Evolutionary conservation across 2,113 vertebrate species (phyloP).

Genomic region (Peucedramus taeniatus): DNA sequence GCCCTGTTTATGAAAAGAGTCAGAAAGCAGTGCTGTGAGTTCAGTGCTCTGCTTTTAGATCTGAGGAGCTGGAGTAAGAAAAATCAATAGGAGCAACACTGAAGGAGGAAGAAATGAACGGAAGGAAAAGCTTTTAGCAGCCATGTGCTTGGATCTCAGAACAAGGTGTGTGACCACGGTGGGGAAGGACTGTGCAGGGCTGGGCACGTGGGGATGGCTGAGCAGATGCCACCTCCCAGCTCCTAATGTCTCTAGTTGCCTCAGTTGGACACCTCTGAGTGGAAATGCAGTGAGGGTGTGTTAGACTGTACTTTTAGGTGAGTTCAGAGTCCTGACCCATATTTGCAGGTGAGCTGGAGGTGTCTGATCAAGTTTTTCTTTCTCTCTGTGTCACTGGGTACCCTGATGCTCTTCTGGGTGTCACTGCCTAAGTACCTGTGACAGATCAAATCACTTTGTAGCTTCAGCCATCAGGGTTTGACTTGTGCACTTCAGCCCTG

Average conservation of each 20-base stretch:
- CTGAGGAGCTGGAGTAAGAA: constrained; percentile 15
- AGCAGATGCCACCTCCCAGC: background rate
- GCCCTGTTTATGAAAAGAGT: background rate
- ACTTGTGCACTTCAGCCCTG: background rate
- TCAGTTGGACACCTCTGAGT: background rate
- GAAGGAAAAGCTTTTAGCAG: constrained; percentile 61
- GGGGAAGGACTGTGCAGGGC: background rate
- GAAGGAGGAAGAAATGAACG: constrained; percentile 48
- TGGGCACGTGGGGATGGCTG: background rate
- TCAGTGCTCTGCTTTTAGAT: constrained; percentile 35
- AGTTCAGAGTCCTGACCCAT: background rate
- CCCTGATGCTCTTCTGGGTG: background rate
- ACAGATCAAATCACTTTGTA: background rate
- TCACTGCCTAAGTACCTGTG: background rate
- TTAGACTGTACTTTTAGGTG: background rate
- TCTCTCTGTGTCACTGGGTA: background rate
- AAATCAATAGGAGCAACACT: constrained; percentile 64
- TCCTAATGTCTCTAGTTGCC: background rate
- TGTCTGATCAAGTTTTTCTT: background rate
- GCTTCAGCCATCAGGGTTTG: background rate
- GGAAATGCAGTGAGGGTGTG: background rate
- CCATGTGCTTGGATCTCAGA: constrained; percentile 39
- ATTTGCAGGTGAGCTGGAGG: background rate
- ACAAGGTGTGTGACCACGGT: constrained; percentile 16
- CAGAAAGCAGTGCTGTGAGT: background rate